These are phyloP conservation scores for Lapara coniferarum DNA, from an alignment of 2,888 invertebrate species.

Conservation along the genomic window DNA sequence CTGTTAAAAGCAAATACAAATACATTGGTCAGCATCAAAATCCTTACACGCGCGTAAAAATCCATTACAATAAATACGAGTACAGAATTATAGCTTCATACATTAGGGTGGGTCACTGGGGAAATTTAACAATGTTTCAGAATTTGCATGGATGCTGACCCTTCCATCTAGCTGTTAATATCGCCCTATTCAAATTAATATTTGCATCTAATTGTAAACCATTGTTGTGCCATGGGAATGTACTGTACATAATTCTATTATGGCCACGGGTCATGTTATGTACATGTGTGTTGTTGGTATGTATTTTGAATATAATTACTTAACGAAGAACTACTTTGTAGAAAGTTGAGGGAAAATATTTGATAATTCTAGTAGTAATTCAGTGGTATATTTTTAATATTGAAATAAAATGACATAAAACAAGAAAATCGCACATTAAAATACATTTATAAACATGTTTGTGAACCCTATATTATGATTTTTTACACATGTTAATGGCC, in stretches of 20 bases:
- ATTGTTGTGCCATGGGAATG: slow-evolving; percentile 77
- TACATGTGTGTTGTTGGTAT: slow-evolving; percentile 1
- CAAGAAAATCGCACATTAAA: no score
- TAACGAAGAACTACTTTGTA: no score
- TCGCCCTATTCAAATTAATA: slow-evolving; percentile 65
- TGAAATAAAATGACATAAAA: no score
- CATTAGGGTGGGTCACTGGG: slow-evolving; percentile 65
- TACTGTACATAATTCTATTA: slow-evolving; percentile 32
- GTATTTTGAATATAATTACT: slow-evolving; percentile 26
- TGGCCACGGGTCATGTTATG: background rate
- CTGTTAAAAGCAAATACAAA: background rate
- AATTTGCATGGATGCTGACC: slow-evolving; percentile 75
- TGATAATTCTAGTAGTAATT: no score
- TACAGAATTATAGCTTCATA: slow-evolving; percentile 62
- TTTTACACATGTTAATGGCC: no score
- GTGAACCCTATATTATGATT: no score
- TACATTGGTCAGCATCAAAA: background rate
- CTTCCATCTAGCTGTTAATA: slow-evolving; percentile 61
- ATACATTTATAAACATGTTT: no score
- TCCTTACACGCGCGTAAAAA: slow-evolving; percentile 14
- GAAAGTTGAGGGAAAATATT: no score
- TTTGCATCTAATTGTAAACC: slow-evolving; percentile 79
- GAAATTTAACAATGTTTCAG: slow-evolving; percentile 67
- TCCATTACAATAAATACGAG: slow-evolving; percentile 35
- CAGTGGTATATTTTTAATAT: no score